Evolutionary conservation across 2,888 invertebrate species (phyloP).

Genomic region (Spicauda simplicius): DNA sequence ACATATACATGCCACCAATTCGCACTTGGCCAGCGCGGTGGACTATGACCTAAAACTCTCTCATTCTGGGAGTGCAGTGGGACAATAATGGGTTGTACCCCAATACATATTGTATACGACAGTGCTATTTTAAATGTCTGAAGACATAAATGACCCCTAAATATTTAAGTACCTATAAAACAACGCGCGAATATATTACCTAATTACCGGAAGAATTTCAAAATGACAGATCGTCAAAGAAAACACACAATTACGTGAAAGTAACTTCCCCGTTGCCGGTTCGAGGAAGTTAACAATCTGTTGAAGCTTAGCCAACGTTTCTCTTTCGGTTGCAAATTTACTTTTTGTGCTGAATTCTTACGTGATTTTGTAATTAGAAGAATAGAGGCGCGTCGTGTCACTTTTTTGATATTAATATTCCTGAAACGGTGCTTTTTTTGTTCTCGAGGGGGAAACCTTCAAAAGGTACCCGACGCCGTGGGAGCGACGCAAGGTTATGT

Average conservation of each 20-base stretch:
- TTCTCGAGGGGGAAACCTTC: too few relatives aligned
- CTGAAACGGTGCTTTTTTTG: too few relatives aligned
- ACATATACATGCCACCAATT: too few relatives aligned
- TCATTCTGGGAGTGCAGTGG: too few relatives aligned
- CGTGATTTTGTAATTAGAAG: not conserved
- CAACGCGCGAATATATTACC: not conserved
- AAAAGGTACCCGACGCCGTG: too few relatives aligned
- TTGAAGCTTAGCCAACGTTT: conserved; percentile 18
- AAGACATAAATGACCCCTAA: too few relatives aligned
- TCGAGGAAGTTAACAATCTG: conserved; percentile 18
- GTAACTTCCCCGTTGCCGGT: conserved; percentile 1
- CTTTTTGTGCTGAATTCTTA: conserved; percentile 11
- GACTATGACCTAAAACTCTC: too few relatives aligned
- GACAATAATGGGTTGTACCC: too few relatives aligned
- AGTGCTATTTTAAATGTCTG: too few relatives aligned
- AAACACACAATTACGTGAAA: conserved; percentile 29
- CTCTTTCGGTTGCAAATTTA: conserved; percentile 26
- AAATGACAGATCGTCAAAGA: conserved; percentile 20
- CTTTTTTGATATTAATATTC: not conserved
- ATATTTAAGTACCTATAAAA: not conserved
- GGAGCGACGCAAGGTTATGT: too few relatives aligned
- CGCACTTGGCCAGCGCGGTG: too few relatives aligned
- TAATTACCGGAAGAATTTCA: conserved; percentile 12
- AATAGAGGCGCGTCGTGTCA: not conserved
- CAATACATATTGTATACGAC: too few relatives aligned